These are phyloP conservation scores for Gobionotothen gibberifrons DNA, from an alignment of 2,797 vertebrate genomes.

Conservation along the genomic window DNA sequence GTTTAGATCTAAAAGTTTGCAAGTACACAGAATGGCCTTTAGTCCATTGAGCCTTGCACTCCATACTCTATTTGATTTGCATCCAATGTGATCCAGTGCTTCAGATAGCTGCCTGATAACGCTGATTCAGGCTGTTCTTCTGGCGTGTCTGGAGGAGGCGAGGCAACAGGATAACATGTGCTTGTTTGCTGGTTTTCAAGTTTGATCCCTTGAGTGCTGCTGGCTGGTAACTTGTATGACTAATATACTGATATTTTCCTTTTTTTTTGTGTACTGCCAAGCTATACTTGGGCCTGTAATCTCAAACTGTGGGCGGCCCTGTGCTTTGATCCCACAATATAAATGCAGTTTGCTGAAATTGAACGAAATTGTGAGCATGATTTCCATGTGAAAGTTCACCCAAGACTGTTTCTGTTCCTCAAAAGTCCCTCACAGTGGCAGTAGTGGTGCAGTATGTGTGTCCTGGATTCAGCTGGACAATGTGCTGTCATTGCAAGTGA, in stretches of 20 bases:
- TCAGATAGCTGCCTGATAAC: slow-evolving; percentile 10
- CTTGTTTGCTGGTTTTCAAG: slow-evolving; percentile 11
- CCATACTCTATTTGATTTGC: slow-evolving; percentile 6
- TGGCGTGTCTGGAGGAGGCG: slow-evolving; percentile 3
- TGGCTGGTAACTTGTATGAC: slow-evolving; percentile 9
- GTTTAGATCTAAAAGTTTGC: not conserved
- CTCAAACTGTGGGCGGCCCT: slow-evolving; percentile 1
- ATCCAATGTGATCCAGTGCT: slow-evolving; percentile 6
- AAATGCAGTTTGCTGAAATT: slow-evolving; percentile 12
- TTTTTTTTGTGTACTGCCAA: not conserved
- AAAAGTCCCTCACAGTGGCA: too few relatives aligned
- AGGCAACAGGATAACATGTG: slow-evolving; percentile 38
- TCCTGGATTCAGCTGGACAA: not conserved
- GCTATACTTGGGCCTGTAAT: not conserved
- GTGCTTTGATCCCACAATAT: slow-evolving; percentile 4
- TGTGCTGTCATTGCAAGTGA: not conserved
- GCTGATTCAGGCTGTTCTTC: slow-evolving; percentile 14
- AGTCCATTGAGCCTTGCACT: not conserved
- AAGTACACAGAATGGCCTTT: not conserved
- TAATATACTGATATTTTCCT: slow-evolving; percentile 9
- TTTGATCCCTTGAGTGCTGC: slow-evolving; percentile 8
- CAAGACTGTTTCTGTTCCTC: not conserved
- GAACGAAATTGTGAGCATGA: not conserved
- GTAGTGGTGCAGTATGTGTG: not conserved
- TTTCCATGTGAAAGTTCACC: not conserved